Conservation (phyloP, 2,888 invertebrate species). For the Sclerodermus sp. region DNA sequence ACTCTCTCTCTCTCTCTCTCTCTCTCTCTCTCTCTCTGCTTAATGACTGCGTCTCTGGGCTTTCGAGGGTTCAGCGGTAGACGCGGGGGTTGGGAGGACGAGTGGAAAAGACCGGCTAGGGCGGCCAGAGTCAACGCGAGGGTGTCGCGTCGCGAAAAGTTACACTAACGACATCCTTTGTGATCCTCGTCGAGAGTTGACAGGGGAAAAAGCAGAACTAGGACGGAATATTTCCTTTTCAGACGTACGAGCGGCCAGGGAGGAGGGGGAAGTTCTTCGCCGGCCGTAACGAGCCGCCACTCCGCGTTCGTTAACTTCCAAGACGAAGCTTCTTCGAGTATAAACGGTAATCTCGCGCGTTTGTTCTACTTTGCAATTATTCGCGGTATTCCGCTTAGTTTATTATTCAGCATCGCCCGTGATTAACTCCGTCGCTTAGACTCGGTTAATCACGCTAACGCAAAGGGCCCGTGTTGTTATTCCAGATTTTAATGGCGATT, state of each 20-base stretch:
- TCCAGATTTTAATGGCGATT: too few relatives aligned
- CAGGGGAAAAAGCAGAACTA: not conserved
- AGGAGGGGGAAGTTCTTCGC: slow-evolving; percentile 23
- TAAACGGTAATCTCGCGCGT: slow-evolving; percentile 9
- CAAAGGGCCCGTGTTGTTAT: too few relatives aligned
- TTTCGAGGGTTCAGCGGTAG: too few relatives aligned
- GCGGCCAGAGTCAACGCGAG: too few relatives aligned
- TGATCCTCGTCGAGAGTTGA: slow-evolving; percentile 8
- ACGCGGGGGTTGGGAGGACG: too few relatives aligned
- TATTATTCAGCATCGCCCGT: slow-evolving; percentile 20
- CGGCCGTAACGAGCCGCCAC: slow-evolving; percentile 33
- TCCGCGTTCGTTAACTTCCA: slow-evolving; percentile 32
- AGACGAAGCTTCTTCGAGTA: slow-evolving; percentile 27
- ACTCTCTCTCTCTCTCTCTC: too few relatives aligned
- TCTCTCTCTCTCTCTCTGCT: too few relatives aligned
- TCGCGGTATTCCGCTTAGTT: slow-evolving; percentile 20
- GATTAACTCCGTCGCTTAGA: slow-evolving; percentile 2
- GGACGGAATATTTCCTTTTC: slow-evolving; percentile 25
- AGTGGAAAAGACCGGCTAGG: too few relatives aligned
- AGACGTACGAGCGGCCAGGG: slow-evolving; percentile 11
- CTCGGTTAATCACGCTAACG: too few relatives aligned
- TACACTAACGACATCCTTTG: slow-evolving; percentile 26
- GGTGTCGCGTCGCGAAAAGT: slow-evolving; percentile 16
- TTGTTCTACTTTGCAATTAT: slow-evolving; percentile 20
- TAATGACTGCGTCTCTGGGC: too few relatives aligned